These are phyloP conservation scores for Macrotis lagotis DNA, from an alignment of 2,113 vertebrate species.

Conservation along the genomic window DNA sequence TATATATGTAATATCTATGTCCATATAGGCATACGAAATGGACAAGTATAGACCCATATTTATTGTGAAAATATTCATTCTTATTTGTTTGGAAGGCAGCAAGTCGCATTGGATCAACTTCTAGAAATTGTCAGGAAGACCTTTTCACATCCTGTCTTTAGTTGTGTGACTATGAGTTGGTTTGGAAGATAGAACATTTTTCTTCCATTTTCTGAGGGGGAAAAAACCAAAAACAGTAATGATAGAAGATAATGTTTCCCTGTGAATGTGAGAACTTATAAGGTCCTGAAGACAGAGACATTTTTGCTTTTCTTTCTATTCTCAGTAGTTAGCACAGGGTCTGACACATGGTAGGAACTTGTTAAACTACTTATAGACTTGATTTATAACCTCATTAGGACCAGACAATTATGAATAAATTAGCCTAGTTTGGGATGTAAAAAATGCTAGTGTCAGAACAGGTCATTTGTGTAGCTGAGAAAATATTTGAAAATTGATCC, in stretches of 20 bases:
- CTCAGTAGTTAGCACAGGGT: not conserved
- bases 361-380: not conserved
- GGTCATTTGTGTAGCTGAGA: not conserved
- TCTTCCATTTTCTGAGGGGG: slow-evolving; percentile 9
- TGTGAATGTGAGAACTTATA: not conserved
- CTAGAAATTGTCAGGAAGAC: not conserved
- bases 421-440: not conserved
- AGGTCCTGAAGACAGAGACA: not conserved
- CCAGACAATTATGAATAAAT: slow-evolving; percentile 29
- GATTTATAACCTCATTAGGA: not conserved
- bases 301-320: slow-evolving; percentile 15
- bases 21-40: too few species aligned
- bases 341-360: slow-evolving; percentile 8
- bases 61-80: too few species aligned
- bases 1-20: too few species aligned
- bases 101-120: not conserved
- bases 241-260: not conserved
- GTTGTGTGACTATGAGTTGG: not conserved
- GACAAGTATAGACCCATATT: too few species aligned
- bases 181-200: not conserved
- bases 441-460: not conserved
- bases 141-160: not conserved
- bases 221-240: not conserved
- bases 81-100: too few species aligned
- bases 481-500: not conserved